These are phyloP conservation scores for Bufo gargarizans DNA, from an alignment of 2,113 vertebrate species.

Conservation along the genomic window DNA sequence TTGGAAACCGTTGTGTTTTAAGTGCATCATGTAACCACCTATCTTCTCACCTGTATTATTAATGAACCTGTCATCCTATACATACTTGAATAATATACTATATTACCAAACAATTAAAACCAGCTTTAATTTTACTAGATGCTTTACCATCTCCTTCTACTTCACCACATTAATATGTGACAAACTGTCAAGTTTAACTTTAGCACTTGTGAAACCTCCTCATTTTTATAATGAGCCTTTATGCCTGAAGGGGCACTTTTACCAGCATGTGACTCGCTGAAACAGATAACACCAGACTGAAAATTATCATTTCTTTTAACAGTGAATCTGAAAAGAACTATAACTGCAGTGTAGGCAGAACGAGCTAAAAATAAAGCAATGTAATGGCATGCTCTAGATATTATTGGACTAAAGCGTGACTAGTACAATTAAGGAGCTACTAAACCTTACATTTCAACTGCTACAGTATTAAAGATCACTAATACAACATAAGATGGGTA, in stretches of 20 bases:
- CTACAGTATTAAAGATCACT: not conserved
- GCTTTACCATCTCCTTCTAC: not conserved
- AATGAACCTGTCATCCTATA: not conserved
- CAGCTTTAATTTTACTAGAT: not conserved
- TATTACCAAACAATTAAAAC: not conserved
- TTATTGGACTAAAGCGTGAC: not conserved
- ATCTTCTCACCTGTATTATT: not conserved
- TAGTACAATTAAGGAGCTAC: not conserved
- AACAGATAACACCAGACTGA: not conserved
- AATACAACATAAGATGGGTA: not conserved
- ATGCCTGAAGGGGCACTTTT: not conserved
- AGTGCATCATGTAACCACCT: conserved; percentile 29
- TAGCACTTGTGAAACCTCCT: not conserved
- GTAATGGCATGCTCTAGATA: not conserved
- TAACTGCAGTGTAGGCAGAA: conserved; percentile 10
- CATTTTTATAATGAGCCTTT: not conserved
- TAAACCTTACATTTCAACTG: not conserved
- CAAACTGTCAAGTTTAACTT: not conserved
- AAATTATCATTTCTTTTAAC: not conserved
- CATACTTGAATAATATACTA: not conserved
- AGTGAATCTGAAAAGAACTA: not conserved
- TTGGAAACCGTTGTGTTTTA: not conserved
- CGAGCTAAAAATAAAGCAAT: not conserved
- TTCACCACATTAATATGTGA: not conserved
- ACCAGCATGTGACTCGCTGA: not conserved